phyloP scores from a whole-genome alignment of 2,797 vertebrate species.

The Enteromius anoplus region DNA sequence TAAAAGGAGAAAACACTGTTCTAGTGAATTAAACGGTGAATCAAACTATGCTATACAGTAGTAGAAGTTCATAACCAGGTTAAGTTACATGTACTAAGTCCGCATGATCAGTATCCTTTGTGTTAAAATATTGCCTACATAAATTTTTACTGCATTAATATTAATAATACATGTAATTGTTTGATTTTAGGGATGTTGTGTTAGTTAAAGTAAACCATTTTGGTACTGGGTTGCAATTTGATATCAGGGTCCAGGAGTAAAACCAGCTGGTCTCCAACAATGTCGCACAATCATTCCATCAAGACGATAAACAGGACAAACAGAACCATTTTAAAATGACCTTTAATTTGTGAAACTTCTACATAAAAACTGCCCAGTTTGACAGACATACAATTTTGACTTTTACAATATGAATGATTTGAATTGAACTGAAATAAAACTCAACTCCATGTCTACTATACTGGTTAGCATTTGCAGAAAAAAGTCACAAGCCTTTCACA shows the following conservation, averaged over 20 bases:
- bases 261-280: not conserved
- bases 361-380: constrained; percentile 55
- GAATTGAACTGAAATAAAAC: constrained; percentile 41
- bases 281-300: not conserved
- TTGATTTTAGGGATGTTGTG: too few species aligned
- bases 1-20: not conserved
- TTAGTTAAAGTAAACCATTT: too few species aligned
- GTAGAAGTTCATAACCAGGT: not conserved
- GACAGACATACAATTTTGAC: constrained; percentile 44
- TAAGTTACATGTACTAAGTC: not conserved
- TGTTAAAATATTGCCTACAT: too few species aligned
- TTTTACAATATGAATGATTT: constrained; percentile 52
- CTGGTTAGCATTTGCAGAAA: constrained; percentile 49
- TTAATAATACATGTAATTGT: too few species aligned
- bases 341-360: constrained; percentile 60
- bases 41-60: not conserved
- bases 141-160: too few species aligned
- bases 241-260: not conserved
- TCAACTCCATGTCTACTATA: constrained; percentile 40
- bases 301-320: constrained; percentile 30
- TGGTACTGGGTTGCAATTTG: too few species aligned
- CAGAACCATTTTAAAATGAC: constrained; percentile 50
- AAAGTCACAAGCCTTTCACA: constrained; percentile 54
- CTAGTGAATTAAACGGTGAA: not conserved
- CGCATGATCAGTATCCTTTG: too few species aligned